Conservation (phyloP, 2,888 invertebrate species). For the Alentia gelatinosa region DNA sequence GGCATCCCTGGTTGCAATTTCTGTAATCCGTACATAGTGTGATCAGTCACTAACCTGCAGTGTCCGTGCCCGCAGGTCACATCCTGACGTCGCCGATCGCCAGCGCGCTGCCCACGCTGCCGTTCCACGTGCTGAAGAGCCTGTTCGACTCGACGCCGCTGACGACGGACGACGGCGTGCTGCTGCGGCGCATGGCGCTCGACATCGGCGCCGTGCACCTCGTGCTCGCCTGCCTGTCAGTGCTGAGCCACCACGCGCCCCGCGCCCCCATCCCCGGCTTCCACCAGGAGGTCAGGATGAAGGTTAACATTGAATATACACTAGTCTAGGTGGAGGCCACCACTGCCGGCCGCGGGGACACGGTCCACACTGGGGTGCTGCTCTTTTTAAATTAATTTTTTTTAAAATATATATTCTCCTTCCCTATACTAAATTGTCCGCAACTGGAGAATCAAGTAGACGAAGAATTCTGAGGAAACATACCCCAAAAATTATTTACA, state of each 20-base stretch:
- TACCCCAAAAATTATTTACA: too few relatives aligned
- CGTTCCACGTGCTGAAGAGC: slow-evolving; percentile 88
- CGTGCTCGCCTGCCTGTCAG: slow-evolving; percentile 91
- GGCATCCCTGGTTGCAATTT: too few relatives aligned
- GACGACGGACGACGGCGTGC: slow-evolving; percentile 88
- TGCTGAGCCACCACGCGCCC: slow-evolving; percentile 86
- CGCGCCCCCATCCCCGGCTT: slow-evolving; percentile 77
- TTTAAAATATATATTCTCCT: too few relatives aligned
- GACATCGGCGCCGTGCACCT: slow-evolving; percentile 92
- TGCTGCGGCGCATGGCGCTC: slow-evolving; percentile 89
- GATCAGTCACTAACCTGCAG: too few relatives aligned
- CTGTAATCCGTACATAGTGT: too few relatives aligned
- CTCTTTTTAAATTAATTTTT: too few relatives aligned
- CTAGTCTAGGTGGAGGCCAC: slow-evolving; percentile 32
- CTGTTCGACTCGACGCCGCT: slow-evolving; percentile 89
- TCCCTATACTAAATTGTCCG: too few relatives aligned
- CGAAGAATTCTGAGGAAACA: too few relatives aligned
- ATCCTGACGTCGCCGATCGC: slow-evolving; percentile 87
- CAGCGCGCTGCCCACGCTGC: slow-evolving; percentile 84
- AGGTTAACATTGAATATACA: slow-evolving; percentile 13
- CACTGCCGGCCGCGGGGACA: not conserved
- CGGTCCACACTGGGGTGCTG: too few relatives aligned
- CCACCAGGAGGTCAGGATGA: slow-evolving; percentile 79
- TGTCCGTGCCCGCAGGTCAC: slow-evolving; percentile 81
- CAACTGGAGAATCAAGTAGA: too few relatives aligned